Percentiles rank a stretch among this genome's conserved stretches.
Evolutionary conservation across 2,113 vertebrate genomes (phyloP).

Genomic region (Catharus fuscescens): DNA sequence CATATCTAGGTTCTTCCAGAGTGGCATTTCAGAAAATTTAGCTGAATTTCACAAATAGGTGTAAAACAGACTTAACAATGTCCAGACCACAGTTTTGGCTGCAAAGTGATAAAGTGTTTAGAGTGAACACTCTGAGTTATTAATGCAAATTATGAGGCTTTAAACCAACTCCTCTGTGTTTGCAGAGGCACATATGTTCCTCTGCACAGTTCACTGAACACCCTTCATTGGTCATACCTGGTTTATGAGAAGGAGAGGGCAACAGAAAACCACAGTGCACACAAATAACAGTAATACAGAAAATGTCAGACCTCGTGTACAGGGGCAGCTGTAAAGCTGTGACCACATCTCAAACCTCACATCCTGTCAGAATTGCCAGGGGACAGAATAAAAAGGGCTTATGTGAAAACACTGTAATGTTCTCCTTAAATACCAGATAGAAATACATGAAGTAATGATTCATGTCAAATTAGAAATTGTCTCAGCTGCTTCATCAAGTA

Average conservation of each 20-base stretch:
- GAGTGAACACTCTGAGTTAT: neutral
- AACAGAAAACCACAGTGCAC: neutral
- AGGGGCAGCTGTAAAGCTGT: neutral
- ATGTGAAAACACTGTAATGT: neutral
- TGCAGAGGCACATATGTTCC: neutral
- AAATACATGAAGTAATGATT: neutral
- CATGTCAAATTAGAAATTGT: neutral
- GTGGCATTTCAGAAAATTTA: neutral
- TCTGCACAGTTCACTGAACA: neutral
- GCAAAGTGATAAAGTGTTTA: neutral
- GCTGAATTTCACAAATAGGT: neutral
- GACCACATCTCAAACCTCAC: neutral
- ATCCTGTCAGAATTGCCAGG: neutral
- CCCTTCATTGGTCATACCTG: neutral
- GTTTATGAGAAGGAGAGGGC: neutral
- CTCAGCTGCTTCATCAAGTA: neutral
- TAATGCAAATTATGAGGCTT: neutral
- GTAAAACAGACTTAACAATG: neutral
- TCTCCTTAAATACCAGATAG: neutral
- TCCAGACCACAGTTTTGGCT: neutral
- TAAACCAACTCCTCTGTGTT: neutral
- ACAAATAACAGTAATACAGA: neutral
- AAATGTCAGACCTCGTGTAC: neutral
- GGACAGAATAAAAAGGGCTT: neutral
- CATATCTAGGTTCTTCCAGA: neutral